phyloP scores from a whole-genome alignment of 2,113 vertebrate species.

The Varanus komodoensis region DNA sequence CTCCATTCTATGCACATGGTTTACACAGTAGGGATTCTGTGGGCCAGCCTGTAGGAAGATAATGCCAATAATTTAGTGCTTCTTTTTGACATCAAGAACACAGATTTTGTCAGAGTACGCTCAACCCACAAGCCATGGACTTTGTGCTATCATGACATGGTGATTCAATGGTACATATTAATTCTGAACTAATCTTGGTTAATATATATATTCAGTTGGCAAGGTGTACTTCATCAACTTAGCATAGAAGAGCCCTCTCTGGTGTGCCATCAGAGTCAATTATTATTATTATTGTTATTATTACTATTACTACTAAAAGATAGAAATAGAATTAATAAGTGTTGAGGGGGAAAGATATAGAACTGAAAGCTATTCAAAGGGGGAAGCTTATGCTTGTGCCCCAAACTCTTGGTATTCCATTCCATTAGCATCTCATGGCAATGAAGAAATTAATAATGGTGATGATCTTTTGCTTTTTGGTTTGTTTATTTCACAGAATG shows the following conservation, averaged over 20 bases:
- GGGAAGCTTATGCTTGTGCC: background rate
- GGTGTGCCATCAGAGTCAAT: background rate
- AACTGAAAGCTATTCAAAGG: background rate
- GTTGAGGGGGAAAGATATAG: fast-evolving
- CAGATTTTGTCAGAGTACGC: slow-evolving; percentile 9
- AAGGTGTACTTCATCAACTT: slow-evolving; percentile 30
- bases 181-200: slow-evolving; percentile 7
- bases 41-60: slow-evolving; percentile 21
- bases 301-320: background rate
- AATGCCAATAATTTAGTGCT: slow-evolving; percentile 16
- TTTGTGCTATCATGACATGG: background rate
- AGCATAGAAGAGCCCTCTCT: background rate
- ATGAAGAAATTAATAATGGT: background rate
- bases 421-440: background rate
- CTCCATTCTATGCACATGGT: background rate
- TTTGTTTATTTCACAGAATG: background rate
- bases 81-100: slow-evolving; percentile 23
- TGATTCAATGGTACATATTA: background rate
- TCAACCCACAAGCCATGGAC: background rate
- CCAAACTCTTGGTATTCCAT: background rate
- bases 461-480: background rate
- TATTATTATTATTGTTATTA: background rate
- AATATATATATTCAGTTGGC: slow-evolving; percentile 35
- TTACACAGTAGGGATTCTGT: background rate
- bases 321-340: background rate